Conservation (phyloP, 2,888 invertebrate species). For the Melinaea marsaeus region DNA sequence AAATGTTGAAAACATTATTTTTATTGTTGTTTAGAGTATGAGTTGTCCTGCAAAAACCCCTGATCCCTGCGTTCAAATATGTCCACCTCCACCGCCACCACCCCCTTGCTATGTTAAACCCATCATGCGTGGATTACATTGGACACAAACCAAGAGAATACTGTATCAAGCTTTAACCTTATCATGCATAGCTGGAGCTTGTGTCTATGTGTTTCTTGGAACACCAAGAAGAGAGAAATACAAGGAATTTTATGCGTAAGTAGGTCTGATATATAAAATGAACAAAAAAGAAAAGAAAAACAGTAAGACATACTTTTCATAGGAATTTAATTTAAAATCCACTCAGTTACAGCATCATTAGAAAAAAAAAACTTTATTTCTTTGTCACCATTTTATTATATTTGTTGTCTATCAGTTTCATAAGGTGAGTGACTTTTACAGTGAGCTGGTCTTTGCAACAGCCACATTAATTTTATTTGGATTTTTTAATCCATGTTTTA, state of each 20-base stretch:
- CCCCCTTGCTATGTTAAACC: slow-evolving; percentile 71
- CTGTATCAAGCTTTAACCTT: slow-evolving; percentile 70
- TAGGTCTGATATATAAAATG: slow-evolving; percentile 18
- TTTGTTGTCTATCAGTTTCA: no score
- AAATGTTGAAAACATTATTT: no score
- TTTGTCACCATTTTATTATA: no score
- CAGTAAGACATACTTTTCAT: no score
- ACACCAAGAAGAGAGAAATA: slow-evolving; percentile 79
- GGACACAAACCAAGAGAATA: slow-evolving; percentile 78
- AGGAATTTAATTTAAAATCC: no score
- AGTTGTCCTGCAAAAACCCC: slow-evolving; percentile 41
- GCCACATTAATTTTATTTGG: no score
- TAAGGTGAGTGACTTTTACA: no score
- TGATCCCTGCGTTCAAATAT: slow-evolving; percentile 51
- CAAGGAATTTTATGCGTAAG: slow-evolving; percentile 87
- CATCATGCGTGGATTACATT: slow-evolving; percentile 83
- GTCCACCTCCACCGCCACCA: slow-evolving; percentile 47
- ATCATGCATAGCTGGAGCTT: slow-evolving; percentile 55
- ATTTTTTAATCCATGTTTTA: no score
- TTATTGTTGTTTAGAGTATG: slow-evolving; percentile 13
- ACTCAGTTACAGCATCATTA: no score
- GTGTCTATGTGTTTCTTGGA: slow-evolving; percentile 69
- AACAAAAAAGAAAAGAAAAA: not conserved
- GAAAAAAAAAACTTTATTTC: no score
- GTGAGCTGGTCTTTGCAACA: no score